These are phyloP conservation scores for Discoglossus pictus DNA, from an alignment of 2,797 vertebrate species.

Conservation along the genomic window DNA sequence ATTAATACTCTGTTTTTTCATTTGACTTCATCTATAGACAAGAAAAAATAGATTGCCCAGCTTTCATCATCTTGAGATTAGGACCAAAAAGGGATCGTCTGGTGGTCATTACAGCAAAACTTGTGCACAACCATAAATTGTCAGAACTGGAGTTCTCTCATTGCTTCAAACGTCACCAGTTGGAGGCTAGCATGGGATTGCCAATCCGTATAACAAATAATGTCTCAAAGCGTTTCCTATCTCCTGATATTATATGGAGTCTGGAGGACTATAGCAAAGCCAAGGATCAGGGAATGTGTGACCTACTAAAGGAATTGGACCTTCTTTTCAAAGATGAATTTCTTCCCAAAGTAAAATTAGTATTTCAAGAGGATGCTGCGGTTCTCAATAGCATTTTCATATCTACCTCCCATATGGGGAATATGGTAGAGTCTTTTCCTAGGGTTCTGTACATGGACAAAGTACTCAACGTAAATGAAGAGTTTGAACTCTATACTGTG, in stretches of 20 bases:
- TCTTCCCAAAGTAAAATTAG: slow-evolving; percentile 51
- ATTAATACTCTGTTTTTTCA: neutral
- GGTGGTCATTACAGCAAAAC: no score
- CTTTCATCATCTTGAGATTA: no score
- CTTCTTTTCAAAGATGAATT: slow-evolving; percentile 41
- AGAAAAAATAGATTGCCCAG: slow-evolving; percentile 47
- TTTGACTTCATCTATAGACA: slow-evolving; percentile 25
- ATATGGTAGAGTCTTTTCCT: no score
- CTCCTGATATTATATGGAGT: no score
- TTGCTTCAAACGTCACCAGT: slow-evolving; percentile 35
- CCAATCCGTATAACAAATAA: slow-evolving; percentile 52
- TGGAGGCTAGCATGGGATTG: no score
- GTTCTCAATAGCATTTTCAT: slow-evolving; percentile 49
- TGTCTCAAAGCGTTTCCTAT: slow-evolving; percentile 50
- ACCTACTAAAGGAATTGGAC: no score
- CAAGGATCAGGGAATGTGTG: slow-evolving; percentile 43
- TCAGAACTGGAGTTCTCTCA: slow-evolving; percentile 39
- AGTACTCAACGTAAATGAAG: no score
- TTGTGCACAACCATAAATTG: no score
- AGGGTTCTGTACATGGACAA: slow-evolving; percentile 39
- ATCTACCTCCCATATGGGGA: no score
- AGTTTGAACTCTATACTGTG: no score
- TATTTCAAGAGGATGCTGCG: slow-evolving; percentile 48
- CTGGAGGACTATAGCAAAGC: no score
- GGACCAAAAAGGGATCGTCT: no score